A percentile compares a stretch with the other conserved stretches of the same genome.
Conservation (phyloP, 2,113 vertebrate genomes). For the Campylomormyrus numenius region DNA sequence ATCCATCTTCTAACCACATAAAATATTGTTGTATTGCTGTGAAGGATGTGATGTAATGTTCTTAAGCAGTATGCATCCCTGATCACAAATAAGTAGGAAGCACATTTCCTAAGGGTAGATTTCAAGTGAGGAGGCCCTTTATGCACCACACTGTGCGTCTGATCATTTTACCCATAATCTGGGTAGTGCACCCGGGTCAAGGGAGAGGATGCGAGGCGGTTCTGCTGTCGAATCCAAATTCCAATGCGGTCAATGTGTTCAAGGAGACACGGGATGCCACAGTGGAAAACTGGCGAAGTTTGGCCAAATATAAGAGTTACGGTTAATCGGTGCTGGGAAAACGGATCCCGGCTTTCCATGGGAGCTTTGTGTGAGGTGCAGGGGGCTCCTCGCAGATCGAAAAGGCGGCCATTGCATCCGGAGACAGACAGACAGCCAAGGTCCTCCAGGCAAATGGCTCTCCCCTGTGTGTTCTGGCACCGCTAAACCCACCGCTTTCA, state of each 20-base stretch:
- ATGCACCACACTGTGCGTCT: neutral
- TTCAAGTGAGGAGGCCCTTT: neutral
- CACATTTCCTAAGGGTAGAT: neutral
- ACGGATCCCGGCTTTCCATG: neutral
- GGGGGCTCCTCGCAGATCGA: neutral
- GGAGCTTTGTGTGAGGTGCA: neutral
- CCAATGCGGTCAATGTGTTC: neutral
- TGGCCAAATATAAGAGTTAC: neutral
- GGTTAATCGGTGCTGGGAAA: neutral
- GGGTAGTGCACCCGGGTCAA: neutral
- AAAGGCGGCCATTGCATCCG: neutral
- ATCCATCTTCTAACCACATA: neutral
- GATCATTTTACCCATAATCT: neutral
- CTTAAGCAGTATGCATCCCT: neutral
- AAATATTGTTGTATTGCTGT: neutral
- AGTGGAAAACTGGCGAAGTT: neutral
- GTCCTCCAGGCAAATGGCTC: neutral
- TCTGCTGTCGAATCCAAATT: neutral
- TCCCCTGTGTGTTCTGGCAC: slow-evolving; percentile 4
- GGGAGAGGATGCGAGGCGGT: neutral
- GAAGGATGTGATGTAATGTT: neutral
- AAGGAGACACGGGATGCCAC: slow-evolving; percentile 9
- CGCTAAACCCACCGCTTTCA: neutral
- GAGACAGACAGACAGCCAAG: neutral
- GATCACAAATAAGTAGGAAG: neutral